Percentiles rank a stretch among this genome's conserved stretches.
Conservation (phyloP, 2,888 invertebrate species). For the Drosophila mercatorum region DNA sequence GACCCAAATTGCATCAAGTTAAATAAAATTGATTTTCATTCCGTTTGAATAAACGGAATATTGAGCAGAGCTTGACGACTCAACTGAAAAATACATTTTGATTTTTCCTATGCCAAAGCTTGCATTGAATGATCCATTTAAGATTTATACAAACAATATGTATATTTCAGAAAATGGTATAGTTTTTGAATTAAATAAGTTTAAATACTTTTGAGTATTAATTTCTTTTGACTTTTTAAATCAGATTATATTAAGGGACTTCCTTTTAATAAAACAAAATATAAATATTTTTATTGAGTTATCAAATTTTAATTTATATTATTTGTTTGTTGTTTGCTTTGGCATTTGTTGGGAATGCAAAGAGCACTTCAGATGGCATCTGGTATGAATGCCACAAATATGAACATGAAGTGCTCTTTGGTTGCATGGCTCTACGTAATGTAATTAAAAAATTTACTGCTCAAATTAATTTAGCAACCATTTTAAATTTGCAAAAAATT, state of each 20-base stretch:
- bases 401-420: too few species aligned
- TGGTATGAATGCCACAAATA: too few species aligned
- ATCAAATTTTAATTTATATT: too few species aligned
- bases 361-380: too few species aligned
- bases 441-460: too few species aligned
- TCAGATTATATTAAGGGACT: neutral
- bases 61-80: slow-evolving; percentile 6
- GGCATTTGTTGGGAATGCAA: too few species aligned
- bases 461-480: neutral
- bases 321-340: too few species aligned
- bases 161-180: neutral
- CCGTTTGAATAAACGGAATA: slow-evolving; percentile 46
- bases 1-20: slow-evolving; percentile 19
- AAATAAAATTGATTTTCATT: slow-evolving; percentile 40
- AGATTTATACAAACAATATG: neutral
- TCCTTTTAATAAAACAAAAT: neutral
- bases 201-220: neutral
- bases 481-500: neutral
- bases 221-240: neutral
- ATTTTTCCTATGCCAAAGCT: neutral
- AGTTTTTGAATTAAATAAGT: neutral
- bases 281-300: too few species aligned
- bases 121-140: neutral
- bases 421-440: too few species aligned
- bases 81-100: neutral